Evolutionary conservation across 92 coral and sea anemone species (phyloP).

Genomic region (Epizoanthus rinbou): DNA sequence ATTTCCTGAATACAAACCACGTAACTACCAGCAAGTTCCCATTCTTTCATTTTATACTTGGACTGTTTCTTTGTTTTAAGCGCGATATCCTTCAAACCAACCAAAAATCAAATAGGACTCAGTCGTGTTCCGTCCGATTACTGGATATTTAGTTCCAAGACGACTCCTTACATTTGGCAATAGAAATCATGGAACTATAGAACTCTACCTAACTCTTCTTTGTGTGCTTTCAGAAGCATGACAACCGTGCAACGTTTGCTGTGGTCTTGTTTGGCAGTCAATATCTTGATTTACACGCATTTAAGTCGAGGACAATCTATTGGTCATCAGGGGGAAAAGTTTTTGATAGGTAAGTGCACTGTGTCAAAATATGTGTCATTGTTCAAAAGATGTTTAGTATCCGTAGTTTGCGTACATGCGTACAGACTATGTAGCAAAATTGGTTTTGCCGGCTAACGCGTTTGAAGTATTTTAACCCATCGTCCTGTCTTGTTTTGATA

Average conservation of each 20-base stretch:
- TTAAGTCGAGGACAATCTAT: slow-evolving; percentile 1
- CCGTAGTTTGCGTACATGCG: too few species aligned
- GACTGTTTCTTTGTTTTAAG: too few species aligned
- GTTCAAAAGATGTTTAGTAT: not conserved
- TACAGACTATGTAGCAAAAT: too few species aligned
- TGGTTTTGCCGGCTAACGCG: too few species aligned
- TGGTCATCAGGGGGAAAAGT: slow-evolving; percentile 15
- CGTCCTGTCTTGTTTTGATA: too few species aligned
- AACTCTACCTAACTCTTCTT: not conserved
- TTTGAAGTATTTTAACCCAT: too few species aligned
- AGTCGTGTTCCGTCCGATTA: not conserved
- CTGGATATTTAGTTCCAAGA: not conserved
- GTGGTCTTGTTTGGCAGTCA: not conserved
- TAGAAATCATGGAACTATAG: not conserved
- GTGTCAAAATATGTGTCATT: not conserved
- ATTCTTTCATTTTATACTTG: too few species aligned
- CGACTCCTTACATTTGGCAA: not conserved
- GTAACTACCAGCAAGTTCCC: too few species aligned
- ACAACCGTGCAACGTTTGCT: slow-evolving; percentile 1
- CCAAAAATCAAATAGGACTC: too few species aligned
- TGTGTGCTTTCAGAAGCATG: slow-evolving; percentile 15
- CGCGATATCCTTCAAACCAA: too few species aligned
- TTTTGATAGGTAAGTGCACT: slow-evolving; percentile 24
- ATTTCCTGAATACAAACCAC: too few species aligned
- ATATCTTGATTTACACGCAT: not conserved